Conservation (phyloP, 2,113 vertebrate genomes). For the Oreochromis spilurus region DNA sequence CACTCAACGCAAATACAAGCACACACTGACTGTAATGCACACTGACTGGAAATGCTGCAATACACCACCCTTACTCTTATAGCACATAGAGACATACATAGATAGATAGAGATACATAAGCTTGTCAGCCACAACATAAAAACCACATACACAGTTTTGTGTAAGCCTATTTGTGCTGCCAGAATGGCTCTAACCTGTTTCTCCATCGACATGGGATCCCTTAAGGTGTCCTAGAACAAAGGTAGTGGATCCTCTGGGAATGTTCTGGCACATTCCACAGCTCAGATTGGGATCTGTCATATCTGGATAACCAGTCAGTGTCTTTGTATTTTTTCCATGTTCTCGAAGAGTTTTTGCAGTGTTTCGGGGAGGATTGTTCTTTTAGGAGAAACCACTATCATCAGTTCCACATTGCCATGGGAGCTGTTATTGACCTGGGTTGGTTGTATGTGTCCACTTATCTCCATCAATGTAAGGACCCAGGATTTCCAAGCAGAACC, state of each 20-base stretch:
- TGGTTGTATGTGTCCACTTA: background rate
- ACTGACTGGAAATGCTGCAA: slow-evolving; percentile 26
- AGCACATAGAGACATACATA: background rate
- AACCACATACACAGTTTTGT: background rate
- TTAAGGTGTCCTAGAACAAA: background rate
- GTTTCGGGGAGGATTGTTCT: background rate
- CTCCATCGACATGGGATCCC: background rate
- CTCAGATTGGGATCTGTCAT: background rate
- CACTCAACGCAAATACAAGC: slow-evolving; percentile 25
- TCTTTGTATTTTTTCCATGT: background rate
- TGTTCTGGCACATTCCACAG: background rate
- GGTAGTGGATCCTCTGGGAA: background rate
- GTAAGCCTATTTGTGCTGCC: background rate
- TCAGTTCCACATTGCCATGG: background rate
- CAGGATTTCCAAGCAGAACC: background rate
- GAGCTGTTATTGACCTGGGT: background rate
- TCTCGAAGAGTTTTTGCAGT: background rate
- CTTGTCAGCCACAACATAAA: background rate
- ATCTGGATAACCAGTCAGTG: background rate
- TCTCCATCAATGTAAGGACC: background rate
- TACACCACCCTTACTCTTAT: background rate
- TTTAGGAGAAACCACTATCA: background rate
- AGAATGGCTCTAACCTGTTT: background rate
- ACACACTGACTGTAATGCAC: slow-evolving; percentile 10
- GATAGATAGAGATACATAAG: background rate